Evolutionary conservation across 2,797 vertebrate species (phyloP).

Genomic region (Acanthornis magna): DNA sequence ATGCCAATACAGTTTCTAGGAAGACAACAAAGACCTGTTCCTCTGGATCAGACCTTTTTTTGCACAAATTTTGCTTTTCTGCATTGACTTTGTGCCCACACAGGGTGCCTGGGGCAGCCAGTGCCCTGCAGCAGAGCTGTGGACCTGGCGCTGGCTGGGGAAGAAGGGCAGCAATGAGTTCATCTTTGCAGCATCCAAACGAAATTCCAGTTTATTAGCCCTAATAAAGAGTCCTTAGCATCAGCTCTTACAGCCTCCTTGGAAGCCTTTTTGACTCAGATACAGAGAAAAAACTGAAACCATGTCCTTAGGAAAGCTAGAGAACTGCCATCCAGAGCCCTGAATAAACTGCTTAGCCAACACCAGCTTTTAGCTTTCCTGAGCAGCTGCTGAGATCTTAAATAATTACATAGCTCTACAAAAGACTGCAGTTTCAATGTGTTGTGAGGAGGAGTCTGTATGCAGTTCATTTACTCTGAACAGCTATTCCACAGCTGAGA

Average conservation of each 20-base stretch:
- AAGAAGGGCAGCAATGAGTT: not conserved
- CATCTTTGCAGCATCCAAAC: not conserved
- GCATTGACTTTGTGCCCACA: not conserved
- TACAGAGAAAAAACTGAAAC: not conserved
- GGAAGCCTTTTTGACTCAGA: not conserved
- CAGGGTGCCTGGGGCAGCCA: fast-evolving
- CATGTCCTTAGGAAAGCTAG: conserved; percentile 30
- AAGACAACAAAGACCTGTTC: not conserved
- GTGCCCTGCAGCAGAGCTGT: not conserved
- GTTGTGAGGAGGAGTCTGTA: not conserved
- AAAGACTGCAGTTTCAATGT: not conserved
- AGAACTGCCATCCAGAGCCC: not conserved
- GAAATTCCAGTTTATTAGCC: not conserved
- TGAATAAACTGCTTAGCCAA: conserved; percentile 4
- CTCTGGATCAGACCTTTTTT: not conserved
- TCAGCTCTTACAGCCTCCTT: not conserved
- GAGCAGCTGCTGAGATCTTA: conserved; percentile 31
- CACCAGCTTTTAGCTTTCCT: conserved; percentile 4
- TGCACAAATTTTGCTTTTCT: not conserved
- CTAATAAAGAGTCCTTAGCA: not conserved
- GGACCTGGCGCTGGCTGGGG: not conserved
- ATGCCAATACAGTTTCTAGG: not conserved
- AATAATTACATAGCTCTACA: conserved; percentile 44
- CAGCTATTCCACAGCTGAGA: not conserved
- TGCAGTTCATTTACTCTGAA: not conserved